A percentile compares a stretch with the other conserved stretches of the same genome.
phyloP scores from a whole-genome alignment of 2,113 vertebrate species.

The Gymnobelideus leadbeateri region DNA sequence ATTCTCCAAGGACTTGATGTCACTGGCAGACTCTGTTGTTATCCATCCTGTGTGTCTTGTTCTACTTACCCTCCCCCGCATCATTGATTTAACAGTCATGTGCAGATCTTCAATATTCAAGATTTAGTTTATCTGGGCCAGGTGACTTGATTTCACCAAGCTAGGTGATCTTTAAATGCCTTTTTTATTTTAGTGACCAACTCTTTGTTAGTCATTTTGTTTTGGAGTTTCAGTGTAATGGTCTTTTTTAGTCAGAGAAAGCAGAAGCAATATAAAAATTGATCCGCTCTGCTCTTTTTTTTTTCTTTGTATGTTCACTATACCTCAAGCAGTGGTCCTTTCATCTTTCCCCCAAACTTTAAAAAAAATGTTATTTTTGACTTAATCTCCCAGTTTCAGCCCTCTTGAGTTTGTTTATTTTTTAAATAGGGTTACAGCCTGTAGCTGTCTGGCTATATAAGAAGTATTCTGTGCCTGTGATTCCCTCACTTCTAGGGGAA shows the following conservation, averaged over 20 bases:
- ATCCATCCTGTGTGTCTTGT: neutral
- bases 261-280: no score
- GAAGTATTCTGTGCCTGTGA: neutral
- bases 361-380: neutral
- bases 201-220: neutral
- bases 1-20: neutral
- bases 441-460: neutral
- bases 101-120: neutral
- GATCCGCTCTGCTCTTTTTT: no score
- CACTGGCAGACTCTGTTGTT: neutral
- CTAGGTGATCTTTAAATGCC: neutral
- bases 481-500: neutral
- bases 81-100: neutral
- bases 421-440: neutral
- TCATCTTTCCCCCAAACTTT: neutral
- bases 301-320: no score
- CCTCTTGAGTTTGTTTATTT: neutral
- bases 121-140: neutral
- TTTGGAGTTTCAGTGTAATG: neutral
- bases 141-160: neutral
- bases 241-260: neutral
- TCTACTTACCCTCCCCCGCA: no score
- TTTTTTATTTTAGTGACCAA: neutral
- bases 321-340: neutral
- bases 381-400: neutral